Evolutionary conservation across 2,888 invertebrate genomes (phyloP).

Genomic region (Sipha maydis): DNA sequence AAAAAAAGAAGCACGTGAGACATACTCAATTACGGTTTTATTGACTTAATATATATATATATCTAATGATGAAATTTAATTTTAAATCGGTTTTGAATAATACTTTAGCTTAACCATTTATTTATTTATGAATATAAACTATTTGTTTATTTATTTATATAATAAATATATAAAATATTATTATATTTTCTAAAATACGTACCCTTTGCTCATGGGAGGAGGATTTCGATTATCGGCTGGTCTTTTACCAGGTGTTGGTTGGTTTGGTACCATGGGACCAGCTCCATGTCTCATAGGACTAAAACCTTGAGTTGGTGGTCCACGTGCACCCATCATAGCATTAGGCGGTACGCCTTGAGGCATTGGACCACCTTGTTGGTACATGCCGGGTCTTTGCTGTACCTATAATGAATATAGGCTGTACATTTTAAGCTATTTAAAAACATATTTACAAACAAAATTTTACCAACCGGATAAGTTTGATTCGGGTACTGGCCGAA

Average conservation of each 20-base stretch:
- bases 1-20: too few species aligned
- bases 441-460: too few species aligned
- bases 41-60: too few species aligned
- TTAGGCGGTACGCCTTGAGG: constrained; percentile 71
- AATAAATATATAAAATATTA: too few species aligned
- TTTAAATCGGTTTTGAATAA: too few species aligned
- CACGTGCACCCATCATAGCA: constrained; percentile 65
- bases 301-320: constrained; percentile 66
- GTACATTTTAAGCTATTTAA: not conserved
- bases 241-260: constrained; percentile 73
- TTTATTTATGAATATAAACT: too few species aligned
- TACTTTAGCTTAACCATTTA: too few species aligned
- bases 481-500: constrained; percentile 76
- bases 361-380: constrained; percentile 73
- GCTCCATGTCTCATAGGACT: constrained; percentile 73
- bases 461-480: constrained; percentile 77
- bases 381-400: constrained; percentile 77
- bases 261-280: constrained; percentile 69
- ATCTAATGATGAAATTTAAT: too few species aligned
- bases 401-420: constrained; percentile 66
- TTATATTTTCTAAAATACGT: not conserved
- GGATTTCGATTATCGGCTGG: constrained; percentile 59
- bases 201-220: constrained; percentile 67
- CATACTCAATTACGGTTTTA: too few species aligned
- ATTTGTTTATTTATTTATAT: too few species aligned